Percentiles rank a stretch among this genome's conserved stretches.
Evolutionary conservation across 2,888 invertebrate genomes (phyloP).

Genomic region (Osedax frankpressi): DNA sequence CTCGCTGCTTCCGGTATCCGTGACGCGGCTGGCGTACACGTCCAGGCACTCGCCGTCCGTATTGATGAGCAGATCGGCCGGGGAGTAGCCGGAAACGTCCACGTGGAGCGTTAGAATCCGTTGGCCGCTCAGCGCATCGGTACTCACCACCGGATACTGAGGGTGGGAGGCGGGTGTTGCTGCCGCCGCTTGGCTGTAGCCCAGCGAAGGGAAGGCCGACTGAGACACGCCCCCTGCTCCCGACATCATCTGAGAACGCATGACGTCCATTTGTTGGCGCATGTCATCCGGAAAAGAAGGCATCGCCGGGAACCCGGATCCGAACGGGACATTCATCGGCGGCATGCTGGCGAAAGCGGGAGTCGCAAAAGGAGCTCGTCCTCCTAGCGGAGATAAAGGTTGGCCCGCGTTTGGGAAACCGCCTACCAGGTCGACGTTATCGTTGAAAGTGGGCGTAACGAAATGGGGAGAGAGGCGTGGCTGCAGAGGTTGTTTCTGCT

Average conservation of each 20-base stretch:
- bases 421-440: background rate
- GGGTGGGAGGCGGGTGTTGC: background rate
- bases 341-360: background rate
- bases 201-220: background rate
- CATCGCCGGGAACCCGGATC: background rate
- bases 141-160: background rate
- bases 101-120: background rate
- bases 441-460: background rate
- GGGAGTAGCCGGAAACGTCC: conserved; percentile 2
- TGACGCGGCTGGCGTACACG: background rate
- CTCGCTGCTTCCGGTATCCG: background rate
- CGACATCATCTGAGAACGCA: background rate
- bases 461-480: background rate
- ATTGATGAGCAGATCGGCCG: conserved; percentile 8
- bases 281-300: background rate
- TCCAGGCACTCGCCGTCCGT: conserved; percentile 1
- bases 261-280: background rate
- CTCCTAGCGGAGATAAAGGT: background rate
- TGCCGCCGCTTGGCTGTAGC: background rate
- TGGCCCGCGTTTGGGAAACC: background rate
- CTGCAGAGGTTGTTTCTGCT: no score
- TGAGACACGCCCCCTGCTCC: background rate
- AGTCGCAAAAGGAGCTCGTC: background rate
- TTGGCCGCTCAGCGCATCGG: background rate
- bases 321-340: no score